phyloP scores from a whole-genome alignment of 2,888 invertebrate species.

The Tinea pellionella region DNA sequence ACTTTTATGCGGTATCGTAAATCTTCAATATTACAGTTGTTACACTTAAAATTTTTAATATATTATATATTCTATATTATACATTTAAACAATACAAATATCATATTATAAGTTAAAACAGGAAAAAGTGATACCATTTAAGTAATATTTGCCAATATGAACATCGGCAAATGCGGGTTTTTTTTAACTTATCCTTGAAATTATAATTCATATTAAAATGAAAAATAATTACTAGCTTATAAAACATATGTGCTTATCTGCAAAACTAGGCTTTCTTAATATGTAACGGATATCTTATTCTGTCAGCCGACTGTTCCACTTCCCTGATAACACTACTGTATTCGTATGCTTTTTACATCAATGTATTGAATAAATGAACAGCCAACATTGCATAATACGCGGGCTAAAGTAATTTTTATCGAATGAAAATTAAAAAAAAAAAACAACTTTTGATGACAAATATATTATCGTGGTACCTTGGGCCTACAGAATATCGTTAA shows the following conservation, averaged over 20 bases:
- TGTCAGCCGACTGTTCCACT: slow-evolving; percentile 6
- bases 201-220: not conserved
- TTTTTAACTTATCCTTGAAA: slow-evolving; percentile 14
- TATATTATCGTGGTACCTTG: not conserved
- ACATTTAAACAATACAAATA: too few species aligned
- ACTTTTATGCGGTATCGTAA: too few species aligned
- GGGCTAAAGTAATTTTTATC: not conserved
- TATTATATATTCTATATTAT: too few species aligned
- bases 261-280: not conserved
- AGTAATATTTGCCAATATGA: slow-evolving; percentile 42
- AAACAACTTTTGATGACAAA: not conserved
- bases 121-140: slow-evolving; percentile 5
- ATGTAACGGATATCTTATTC: not conserved
- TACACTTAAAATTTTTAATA: too few species aligned
- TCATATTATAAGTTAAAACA: not conserved
- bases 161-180: slow-evolving; percentile 30
- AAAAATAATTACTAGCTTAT: not conserved
- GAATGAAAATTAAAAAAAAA: not conserved
- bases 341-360: not conserved
- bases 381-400: not conserved
- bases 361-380: slow-evolving; percentile 8
- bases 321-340: not conserved
- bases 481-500: not conserved
- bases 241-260: not conserved
- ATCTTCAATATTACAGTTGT: too few species aligned